These are phyloP conservation scores for Clarias laeviceps DNA, from an alignment of 2,797 vertebrate species.

Conservation along the genomic window DNA sequence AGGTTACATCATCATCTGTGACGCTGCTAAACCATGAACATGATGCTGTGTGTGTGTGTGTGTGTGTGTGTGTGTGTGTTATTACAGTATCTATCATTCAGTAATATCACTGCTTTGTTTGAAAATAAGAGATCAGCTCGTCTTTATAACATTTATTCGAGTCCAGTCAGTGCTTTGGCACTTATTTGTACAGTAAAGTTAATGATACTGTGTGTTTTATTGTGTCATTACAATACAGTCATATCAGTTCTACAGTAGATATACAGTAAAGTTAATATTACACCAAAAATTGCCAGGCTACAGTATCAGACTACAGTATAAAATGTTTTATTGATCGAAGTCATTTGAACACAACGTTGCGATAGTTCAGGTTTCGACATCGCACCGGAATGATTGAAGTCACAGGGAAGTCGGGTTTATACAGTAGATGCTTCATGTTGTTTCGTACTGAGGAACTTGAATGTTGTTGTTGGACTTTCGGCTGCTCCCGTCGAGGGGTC, in stretches of 20 bases:
- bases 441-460: background rate
- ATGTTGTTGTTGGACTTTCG: too few relatives aligned
- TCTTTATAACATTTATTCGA: too few relatives aligned
- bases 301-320: background rate
- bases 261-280: background rate
- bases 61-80: background rate
- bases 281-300: background rate
- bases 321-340: background rate
- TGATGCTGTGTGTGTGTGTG: background rate
- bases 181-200: background rate
- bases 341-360: background rate
- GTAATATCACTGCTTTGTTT: constrained; percentile 14
- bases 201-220: background rate
- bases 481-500: too few relatives aligned
- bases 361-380: background rate
- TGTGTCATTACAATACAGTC: background rate
- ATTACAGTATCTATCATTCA: background rate
- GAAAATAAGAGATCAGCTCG: background rate
- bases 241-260: background rate
- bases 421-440: background rate
- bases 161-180: background rate
- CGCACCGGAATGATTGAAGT: background rate
- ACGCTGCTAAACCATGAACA: constrained; percentile 20
- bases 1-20: constrained; percentile 69
- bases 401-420: background rate